phyloP scores from a whole-genome alignment of 2,888 invertebrate genomes.

The Aphidoletes aphidimyza region DNA sequence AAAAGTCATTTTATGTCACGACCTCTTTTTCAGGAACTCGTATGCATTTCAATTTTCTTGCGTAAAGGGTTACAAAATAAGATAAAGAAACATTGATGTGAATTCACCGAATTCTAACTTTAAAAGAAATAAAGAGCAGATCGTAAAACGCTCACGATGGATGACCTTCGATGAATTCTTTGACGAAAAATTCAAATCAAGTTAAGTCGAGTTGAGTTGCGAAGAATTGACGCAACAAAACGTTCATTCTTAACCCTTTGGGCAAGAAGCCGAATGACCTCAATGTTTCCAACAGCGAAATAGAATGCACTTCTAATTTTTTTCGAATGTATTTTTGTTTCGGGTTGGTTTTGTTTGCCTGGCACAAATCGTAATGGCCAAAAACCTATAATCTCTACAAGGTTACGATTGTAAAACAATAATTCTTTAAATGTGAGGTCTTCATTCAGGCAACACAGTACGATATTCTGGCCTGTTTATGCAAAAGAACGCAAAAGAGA shows the following conservation, averaged over 20 bases:
- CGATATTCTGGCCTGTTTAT: slow-evolving; percentile 19
- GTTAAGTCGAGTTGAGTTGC: not conserved
- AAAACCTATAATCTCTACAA: slow-evolving; percentile 35
- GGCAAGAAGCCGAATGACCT: slow-evolving; percentile 44
- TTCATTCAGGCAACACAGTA: not conserved
- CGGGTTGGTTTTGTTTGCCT: not conserved
- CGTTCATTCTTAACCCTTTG: not conserved
- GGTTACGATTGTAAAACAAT: slow-evolving; percentile 50
- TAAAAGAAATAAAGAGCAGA: not conserved
- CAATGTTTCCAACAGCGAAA: slow-evolving; percentile 43
- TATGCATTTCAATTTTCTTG: slow-evolving; percentile 21
- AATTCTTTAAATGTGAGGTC: not conserved
- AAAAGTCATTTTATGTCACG: not conserved
- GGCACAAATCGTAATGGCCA: not conserved
- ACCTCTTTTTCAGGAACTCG: not conserved
- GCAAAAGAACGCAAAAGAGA: not conserved
- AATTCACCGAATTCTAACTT: not conserved
- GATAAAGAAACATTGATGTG: not conserved
- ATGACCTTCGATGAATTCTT: not conserved
- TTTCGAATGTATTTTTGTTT: not conserved
- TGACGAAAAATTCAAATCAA: slow-evolving; percentile 2
- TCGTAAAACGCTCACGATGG: slow-evolving; percentile 5
- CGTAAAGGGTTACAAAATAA: slow-evolving; percentile 14
- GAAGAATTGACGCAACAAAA: not conserved
- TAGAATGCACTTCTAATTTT: slow-evolving; percentile 9